phyloP scores from a whole-genome alignment of 2,113 vertebrate species.

The Elephantulus edwardii region DNA sequence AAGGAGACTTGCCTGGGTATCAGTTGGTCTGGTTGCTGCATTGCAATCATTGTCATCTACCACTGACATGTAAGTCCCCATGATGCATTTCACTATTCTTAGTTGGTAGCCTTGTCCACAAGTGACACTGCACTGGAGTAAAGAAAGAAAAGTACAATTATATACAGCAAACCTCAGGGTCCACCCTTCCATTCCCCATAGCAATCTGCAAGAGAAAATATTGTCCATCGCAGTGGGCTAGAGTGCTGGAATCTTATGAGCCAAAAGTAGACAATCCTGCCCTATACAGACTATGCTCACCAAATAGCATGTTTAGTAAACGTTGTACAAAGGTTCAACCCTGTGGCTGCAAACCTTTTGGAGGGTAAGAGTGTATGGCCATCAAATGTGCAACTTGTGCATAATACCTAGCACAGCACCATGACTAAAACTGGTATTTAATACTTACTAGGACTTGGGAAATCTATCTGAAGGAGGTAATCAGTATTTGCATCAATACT shows the following conservation, averaged over 20 bases:
- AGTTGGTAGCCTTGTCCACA: slow-evolving; percentile 97
- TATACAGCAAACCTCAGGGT: not conserved
- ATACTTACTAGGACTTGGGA: not conserved
- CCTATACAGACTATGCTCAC: not conserved
- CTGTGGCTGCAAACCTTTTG: not conserved
- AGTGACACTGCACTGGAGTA: slow-evolving; percentile 91
- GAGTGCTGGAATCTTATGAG: not conserved
- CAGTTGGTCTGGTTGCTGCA: slow-evolving; percentile 93
- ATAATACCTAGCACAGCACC: not conserved
- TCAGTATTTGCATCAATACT: not conserved
- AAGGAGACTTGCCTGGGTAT: slow-evolving; percentile 89
- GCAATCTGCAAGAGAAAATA: not conserved
- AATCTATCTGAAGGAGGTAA: not conserved
- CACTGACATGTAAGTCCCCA: slow-evolving; percentile 90
- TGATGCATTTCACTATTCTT: slow-evolving; percentile 94
- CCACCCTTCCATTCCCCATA: not conserved
- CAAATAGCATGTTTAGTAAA: not conserved
- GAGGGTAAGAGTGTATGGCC: not conserved
- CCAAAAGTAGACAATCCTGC: not conserved
- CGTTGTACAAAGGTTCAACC: not conserved
- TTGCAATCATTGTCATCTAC: slow-evolving; percentile 95
- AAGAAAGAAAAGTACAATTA: slow-evolving; percentile 42
- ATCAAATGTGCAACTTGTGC: not conserved
- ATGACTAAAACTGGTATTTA: not conserved
- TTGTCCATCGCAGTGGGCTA: not conserved